Evolutionary conservation across 2,888 invertebrate species (phyloP).

Genomic region (Pterostichus niger): DNA sequence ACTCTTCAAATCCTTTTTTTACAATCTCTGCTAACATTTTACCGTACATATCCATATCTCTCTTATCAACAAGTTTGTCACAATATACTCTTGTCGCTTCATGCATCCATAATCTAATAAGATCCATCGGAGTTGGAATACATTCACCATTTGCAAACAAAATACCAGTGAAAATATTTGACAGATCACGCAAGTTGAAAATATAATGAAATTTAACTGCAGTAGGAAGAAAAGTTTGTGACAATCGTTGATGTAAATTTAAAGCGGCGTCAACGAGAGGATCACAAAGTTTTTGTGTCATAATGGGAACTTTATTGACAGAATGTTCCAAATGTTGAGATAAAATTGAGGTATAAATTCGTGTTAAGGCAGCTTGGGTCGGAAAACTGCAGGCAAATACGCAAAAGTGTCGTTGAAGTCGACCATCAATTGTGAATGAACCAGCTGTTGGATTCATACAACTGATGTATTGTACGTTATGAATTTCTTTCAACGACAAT

Average conservation of each 20-base stretch:
- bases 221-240: constrained; percentile 91
- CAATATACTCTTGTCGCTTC: constrained; percentile 94
- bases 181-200: constrained; percentile 94
- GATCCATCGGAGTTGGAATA: constrained; percentile 83
- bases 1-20: constrained; percentile 87
- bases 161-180: constrained; percentile 96
- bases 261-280: constrained; percentile 86
- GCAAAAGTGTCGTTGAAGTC: constrained; percentile 93
- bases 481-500: constrained; percentile 92
- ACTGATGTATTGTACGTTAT: constrained; percentile 95
- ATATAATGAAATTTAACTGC: constrained; percentile 97
- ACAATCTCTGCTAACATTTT: constrained; percentile 87
- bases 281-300: constrained; percentile 81
- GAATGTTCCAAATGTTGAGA: constrained; percentile 86
- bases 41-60: constrained; percentile 86
- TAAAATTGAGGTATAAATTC: constrained; percentile 92
- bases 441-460: constrained; percentile 99
- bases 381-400: constrained; percentile 95
- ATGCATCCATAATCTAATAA: constrained; percentile 93
- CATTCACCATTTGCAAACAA: constrained; percentile 90
- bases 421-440: constrained; percentile 94
- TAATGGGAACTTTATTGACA: constrained; percentile 82
- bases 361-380: constrained; percentile 87
- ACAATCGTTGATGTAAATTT: constrained; percentile 86
- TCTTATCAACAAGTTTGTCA: constrained; percentile 92